These are phyloP conservation scores for Stenopsyche tienmushanensis DNA, from an alignment of 1,140 invertebrate species.

Conservation along the genomic window DNA sequence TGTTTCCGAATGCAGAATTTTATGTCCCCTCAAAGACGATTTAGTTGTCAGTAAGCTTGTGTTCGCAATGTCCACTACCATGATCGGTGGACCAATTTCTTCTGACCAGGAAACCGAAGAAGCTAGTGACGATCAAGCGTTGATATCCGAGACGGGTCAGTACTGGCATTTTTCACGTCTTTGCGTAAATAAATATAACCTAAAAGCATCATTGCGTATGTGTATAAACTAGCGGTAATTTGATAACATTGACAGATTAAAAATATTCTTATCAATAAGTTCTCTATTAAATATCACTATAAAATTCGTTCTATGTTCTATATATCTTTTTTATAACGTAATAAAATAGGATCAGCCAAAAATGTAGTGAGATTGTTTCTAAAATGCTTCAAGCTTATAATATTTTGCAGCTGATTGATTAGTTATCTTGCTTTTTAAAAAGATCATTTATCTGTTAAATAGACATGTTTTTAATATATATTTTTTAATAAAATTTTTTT, in stretches of 20 bases:
- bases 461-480: too few relatives aligned
- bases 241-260: background rate
- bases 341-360: background rate
- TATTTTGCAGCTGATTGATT: too few relatives aligned
- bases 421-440: too few relatives aligned
- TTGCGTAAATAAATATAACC: slow-evolving; percentile 2
- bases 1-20: too few relatives aligned
- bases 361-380: too few relatives aligned
- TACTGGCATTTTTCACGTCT: background rate
- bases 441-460: too few relatives aligned
- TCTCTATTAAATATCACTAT: background rate
- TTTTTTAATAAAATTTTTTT: too few relatives aligned
- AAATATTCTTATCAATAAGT: background rate
- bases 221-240: background rate
- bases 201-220: background rate
- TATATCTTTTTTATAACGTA: background rate
- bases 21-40: too few relatives aligned
- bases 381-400: too few relatives aligned
- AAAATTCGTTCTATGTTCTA: background rate
- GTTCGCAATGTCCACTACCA: background rate
- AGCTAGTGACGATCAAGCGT: slow-evolving; percentile 7
- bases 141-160: slow-evolving; percentile 2
- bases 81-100: background rate
- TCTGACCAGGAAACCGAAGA: slow-evolving; percentile 18
- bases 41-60: too few relatives aligned